These are phyloP conservation scores for Lasioglossum malachurum DNA, from an alignment of 2,888 invertebrate species.

Conservation along the genomic window DNA sequence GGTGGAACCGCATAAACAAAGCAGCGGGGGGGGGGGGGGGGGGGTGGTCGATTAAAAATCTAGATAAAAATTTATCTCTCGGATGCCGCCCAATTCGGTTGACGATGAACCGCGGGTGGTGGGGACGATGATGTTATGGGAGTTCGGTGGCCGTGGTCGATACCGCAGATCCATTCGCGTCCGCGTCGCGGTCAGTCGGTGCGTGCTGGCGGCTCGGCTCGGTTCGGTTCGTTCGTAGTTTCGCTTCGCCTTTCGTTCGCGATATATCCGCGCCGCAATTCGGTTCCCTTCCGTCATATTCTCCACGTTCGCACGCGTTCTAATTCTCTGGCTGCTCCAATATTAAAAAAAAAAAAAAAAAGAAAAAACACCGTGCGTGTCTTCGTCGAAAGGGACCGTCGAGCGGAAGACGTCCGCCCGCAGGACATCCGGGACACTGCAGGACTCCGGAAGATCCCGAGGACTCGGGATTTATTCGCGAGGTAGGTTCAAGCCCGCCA, in stretches of 20 bases:
- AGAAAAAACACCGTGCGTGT: not conserved
- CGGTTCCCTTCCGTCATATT: not conserved
- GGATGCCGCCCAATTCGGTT: constrained; percentile 23
- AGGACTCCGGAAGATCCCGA: not conserved
- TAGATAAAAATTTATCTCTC: constrained; percentile 42
- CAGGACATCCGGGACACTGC: not conserved
- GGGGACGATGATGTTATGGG: constrained; percentile 64
- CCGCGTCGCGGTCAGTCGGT: constrained; percentile 71
- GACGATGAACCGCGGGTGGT: constrained; percentile 35
- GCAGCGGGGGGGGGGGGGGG: not conserved
- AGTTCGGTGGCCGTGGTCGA: constrained; percentile 67
- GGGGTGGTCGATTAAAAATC: not conserved
- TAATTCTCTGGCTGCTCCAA: too few species aligned
- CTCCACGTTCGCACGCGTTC: not conserved
- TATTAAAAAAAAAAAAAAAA: too few species aligned
- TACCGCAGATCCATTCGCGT: constrained; percentile 62
- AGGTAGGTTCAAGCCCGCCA: constrained; percentile 3
- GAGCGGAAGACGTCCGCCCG: not conserved
- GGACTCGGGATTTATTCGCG: not conserved
- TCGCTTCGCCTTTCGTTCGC: constrained; percentile 27
- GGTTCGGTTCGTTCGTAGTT: constrained; percentile 55
- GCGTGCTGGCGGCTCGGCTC: constrained; percentile 73
- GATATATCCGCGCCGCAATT: constrained; percentile 25
- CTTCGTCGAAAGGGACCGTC: not conserved
- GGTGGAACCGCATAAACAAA: not conserved